Base-by-base conservation (phyloP, 2,797 vertebrate species). In the Sphenodon punctatus region DNA sequence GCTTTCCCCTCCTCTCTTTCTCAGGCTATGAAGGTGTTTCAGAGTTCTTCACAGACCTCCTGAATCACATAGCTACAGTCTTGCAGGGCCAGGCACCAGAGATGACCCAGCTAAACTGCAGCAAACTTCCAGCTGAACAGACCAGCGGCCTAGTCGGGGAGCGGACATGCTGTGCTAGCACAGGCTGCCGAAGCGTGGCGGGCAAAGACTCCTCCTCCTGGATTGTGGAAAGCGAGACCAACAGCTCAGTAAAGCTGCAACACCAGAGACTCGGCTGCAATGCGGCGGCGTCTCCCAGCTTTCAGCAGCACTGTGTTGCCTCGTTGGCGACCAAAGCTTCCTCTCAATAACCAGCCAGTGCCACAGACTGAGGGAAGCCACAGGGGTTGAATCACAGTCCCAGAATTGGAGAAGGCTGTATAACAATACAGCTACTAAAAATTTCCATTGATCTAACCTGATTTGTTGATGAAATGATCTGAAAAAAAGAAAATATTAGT, bases 271-370 rank as follows among this genome's bases (percentile, higher is more conserved):
- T 98, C 80, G 97, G 97, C 94, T 99, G 98, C 95, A 99, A 97
- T 81, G 94, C 98, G 0, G 92, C 97, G 46, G 95, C 99, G 96
- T 98, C 98, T 22, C 97, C 98, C 88, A 98, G 97, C 96, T 99
- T 99, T 96, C 98, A 99, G 95, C 98, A 99, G 96, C 98, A 99
- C 94, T 99, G 98, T 25, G 98, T 99, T 59, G 97, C 98, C 85
- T 98, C 98, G 0, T 95, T 99, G 95, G 97, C 98, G 75, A 99
- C 98, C 75, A 99, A 99, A 95, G 98, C 98, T 71, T 99, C 98
- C 64, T 99, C 98, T 80, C 98, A 99, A 95, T 99, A 98, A 97
- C 96, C 92, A 78, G 61, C 69, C 82, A 77, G 79, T 87, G 74
- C 83, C 25, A 70, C 85, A 89, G 89, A 93, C 91, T 82, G 76